phyloP scores from a whole-genome alignment of 2,113 vertebrate genomes.

The Muscicapa adusta region DNA sequence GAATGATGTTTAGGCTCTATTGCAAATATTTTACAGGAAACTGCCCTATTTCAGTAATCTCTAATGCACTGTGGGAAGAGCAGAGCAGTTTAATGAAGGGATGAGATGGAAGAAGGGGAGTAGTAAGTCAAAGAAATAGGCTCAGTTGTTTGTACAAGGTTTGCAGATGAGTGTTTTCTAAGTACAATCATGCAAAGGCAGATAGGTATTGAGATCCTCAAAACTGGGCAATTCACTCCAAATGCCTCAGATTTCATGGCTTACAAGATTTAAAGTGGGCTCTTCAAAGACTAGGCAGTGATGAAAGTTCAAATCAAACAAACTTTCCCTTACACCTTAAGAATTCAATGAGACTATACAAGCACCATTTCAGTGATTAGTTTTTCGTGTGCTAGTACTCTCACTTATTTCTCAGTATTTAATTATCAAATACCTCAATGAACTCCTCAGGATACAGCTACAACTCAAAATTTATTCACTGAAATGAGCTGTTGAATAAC shows the following conservation, averaged over 20 bases:
- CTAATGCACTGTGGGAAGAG: background rate
- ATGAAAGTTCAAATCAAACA: background rate
- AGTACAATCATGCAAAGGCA: background rate
- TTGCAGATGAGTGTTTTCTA: background rate
- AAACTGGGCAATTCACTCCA: background rate
- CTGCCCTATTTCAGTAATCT: background rate
- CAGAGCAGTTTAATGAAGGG: background rate
- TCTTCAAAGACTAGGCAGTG: background rate
- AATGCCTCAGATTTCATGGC: background rate
- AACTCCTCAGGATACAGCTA: background rate
- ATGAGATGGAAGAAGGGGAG: background rate
- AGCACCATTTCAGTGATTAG: background rate
- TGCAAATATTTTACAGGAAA: background rate
- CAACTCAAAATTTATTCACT: background rate
- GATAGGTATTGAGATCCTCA: background rate
- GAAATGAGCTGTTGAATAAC: background rate
- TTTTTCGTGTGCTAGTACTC: background rate
- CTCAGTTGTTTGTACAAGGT: background rate
- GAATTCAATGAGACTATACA: background rate
- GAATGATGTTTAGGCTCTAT: background rate
- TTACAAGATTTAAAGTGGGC: background rate
- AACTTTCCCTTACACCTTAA: background rate
- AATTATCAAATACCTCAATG: slow-evolving; percentile 1
- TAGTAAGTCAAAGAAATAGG: background rate
- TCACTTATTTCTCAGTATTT: background rate